Evolutionary conservation across 2,113 vertebrate species (phyloP), one percentile per base, ranked within the genome.

Genomic region (Eurypyga helias): DNA sequence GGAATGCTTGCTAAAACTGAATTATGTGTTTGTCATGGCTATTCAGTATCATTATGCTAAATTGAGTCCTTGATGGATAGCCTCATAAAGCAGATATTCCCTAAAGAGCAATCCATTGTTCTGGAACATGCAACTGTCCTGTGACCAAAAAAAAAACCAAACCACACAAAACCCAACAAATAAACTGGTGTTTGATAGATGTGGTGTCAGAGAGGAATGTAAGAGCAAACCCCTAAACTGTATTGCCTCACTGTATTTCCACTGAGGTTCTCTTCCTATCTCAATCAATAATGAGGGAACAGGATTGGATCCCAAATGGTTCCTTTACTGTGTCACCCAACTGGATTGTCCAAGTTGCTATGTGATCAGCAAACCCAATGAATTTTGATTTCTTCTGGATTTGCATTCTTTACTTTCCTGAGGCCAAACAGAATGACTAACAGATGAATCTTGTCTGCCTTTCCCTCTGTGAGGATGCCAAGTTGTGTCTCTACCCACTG

Each of bases 371-470:
- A 88, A 95, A 94, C 48, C 52, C 31, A 76, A 36, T 61, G 52
- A 72, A 80, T 95, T 94, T 82, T 90, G 48, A 77, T 95, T 94
- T 88, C 75, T 90, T 89, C 66, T 83, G 88, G 48, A 90, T 92
- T 90, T 94, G 75, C 55, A 57, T 88, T 87, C 45, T 87, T 94
- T 61, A 52, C 41, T 96, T 93, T 93, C 88, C 66, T 65, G 66
- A 93, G 85, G 88, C 85, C 79, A 90, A 80, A 86, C 34, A 45
- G 58, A 94, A 96, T 95, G 66, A 93, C 71, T 88, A 96, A 96
- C 71, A 88, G 82, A 92, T 90, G 79, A 80, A 83, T 96, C 41
- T 92, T 92, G 65, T 94, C 82, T 96, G 85, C 17, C 57, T 97
- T 94, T 92, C 57, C 6, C 1, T 83, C 54, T 80, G 83, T 80